Evolutionary conservation across 2,797 vertebrate species (phyloP), one percentile per base, ranked within the genome.

Genomic region (Fratercula arctica): DNA sequence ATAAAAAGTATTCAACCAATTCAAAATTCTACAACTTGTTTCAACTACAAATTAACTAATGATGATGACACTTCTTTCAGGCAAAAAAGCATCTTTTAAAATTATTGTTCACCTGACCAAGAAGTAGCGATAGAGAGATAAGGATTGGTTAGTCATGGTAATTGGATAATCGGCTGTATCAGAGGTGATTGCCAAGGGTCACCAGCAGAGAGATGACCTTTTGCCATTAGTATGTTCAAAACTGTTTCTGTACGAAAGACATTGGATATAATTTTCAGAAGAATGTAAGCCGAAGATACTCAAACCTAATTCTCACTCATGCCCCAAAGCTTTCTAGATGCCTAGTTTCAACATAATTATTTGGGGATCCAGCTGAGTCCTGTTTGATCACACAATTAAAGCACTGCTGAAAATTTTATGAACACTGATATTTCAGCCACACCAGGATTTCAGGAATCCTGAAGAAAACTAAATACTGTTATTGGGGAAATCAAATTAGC

Each of bases 341-440:
- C 56, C 51, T 77, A 23, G 20, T 69, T 96, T 94, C 54, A 85
- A n/a, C 51, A 68, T 59, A 76, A 90, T 85, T 76, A 53, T 76
- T 50, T 77, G n/a, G 53, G 35, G 14, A 82, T 87, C 50, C 72
- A 79, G 21, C 64, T 81, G 59, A 82, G n/a, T 89, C 45, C 17
- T 82, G 14, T 37, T 61, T 83, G 60, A 95, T 95, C 87, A 89
- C 37, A 80, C 10, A 92, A 63, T 5, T 24, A 64, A 96, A 89
- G 17, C 26, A 29, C 54, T 51, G 25, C 19, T 78, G 70, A 80
- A 93, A 76, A 90, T 90, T 41, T 82, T 87, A 70, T 69, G 59
- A 70, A 63, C 5, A 31, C 6, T 85, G 68, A 19, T 92, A 85
- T 53, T 79, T 79, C 39, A 79, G 35, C 54, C 29, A 68, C 35